A percentile compares a stretch with the other conserved stretches of the same genome.
These are phyloP conservation scores for Eurytoma adleriae DNA, from an alignment of 2,888 invertebrate genomes.

Conservation along the genomic window DNA sequence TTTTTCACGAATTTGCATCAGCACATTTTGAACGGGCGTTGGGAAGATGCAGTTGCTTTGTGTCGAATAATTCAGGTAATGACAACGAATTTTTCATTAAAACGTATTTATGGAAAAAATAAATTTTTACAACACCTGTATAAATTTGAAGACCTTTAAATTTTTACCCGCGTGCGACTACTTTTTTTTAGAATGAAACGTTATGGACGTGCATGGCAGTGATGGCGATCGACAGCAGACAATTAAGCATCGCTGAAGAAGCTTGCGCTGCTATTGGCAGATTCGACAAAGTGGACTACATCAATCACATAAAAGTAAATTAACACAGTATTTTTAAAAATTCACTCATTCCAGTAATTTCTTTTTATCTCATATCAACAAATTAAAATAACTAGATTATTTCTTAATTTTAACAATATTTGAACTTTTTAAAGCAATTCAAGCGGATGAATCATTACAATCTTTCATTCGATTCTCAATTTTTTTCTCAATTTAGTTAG, in stretches of 20 bases:
- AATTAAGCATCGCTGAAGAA: constrained; percentile 94
- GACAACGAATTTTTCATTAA: background rate
- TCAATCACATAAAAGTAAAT: constrained; percentile 87
- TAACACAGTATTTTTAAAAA: background rate
- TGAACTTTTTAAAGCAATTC: background rate
- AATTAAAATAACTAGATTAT: too few relatives aligned
- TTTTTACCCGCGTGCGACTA: background rate
- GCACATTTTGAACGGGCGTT: constrained; percentile 85
- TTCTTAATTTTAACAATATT: too few relatives aligned
- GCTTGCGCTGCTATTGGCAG: constrained; percentile 94
- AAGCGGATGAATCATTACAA: background rate
- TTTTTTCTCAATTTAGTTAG: constrained; percentile 10
- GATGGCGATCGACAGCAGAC: constrained; percentile 90
- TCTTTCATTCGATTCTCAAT: background rate
- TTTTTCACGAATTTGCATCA: constrained; percentile 78
- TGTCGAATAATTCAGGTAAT: constrained; percentile 82
- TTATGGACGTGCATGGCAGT: constrained; percentile 97
- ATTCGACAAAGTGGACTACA: constrained; percentile 90
- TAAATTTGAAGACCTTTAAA: background rate
- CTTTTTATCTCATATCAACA: too few relatives aligned
- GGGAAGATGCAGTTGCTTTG: constrained; percentile 91
- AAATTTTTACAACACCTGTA: background rate
- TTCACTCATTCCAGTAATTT: too few relatives aligned
- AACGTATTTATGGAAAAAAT: background rate
- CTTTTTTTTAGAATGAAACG: constrained; percentile 77